These are phyloP conservation scores for Meloidogyne floridensis DNA, from an alignment of 1,140 invertebrate genomes.

Conservation along the genomic window DNA sequence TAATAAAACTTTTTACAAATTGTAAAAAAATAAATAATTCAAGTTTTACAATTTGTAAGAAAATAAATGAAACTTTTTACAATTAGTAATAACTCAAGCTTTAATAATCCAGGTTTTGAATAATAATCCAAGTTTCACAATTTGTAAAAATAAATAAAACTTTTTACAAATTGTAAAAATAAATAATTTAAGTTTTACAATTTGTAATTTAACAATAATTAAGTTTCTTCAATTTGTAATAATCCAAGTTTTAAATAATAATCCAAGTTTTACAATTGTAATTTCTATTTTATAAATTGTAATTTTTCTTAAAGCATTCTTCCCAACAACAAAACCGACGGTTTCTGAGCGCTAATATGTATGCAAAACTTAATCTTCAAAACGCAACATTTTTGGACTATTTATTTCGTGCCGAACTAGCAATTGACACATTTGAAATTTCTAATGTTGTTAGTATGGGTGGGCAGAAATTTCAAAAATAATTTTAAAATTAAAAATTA, in stretches of 20 bases:
- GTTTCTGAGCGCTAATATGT: conserved; percentile 62
- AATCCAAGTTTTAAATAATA: too few species aligned
- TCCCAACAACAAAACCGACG: conserved; percentile 52
- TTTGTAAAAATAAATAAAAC: too few species aligned
- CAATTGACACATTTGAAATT: conserved; percentile 60
- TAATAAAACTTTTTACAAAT: conserved; percentile 7
- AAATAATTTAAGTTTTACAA: too few species aligned
- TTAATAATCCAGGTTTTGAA: too few species aligned
- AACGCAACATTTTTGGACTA: conserved; percentile 63
- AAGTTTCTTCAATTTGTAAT: too few species aligned
- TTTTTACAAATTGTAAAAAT: conserved; percentile 24
- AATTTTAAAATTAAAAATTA: conserved; percentile 41
- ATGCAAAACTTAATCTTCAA: conserved; percentile 57
- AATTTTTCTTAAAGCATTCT: conserved; percentile 52
- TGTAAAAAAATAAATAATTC: too few species aligned
- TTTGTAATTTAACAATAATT: too few species aligned
- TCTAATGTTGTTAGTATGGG: conserved; percentile 55
- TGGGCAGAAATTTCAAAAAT: neutral
- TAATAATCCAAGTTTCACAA: neutral
- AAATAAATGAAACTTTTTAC: too few species aligned
- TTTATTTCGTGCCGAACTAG: conserved; percentile 46
- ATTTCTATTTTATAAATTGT: conserved; percentile 14
- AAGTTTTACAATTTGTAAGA: too few species aligned
- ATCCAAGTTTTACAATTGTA: conserved; percentile 1
- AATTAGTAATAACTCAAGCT: too few species aligned